A percentile compares a stretch with the other conserved stretches of the same genome.
Evolutionary conservation across 2,113 vertebrate genomes (phyloP).

Genomic region (Psittacula cyanocephala): DNA sequence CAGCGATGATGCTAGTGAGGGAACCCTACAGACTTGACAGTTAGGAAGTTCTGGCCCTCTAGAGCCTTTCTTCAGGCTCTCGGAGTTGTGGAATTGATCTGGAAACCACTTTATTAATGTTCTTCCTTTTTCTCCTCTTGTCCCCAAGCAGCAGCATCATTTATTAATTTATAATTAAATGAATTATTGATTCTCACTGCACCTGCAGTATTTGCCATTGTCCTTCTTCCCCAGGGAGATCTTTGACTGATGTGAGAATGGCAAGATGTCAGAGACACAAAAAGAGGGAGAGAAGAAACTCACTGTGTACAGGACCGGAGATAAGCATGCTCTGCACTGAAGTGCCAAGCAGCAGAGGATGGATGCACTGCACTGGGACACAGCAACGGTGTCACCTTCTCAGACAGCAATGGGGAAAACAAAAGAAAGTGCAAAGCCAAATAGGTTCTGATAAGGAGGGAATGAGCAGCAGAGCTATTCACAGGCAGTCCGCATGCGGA

Average conservation of each 20-base stretch:
- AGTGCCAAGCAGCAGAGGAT: background rate
- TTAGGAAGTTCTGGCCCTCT: slow-evolving; percentile 34
- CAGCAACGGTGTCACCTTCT: background rate
- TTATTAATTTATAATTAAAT: slow-evolving; percentile 73
- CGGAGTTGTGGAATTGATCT: slow-evolving; percentile 48
- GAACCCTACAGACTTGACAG: slow-evolving; percentile 14
- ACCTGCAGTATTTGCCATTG: slow-evolving; percentile 41
- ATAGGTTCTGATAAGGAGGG: background rate
- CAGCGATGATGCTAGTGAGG: background rate
- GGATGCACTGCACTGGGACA: background rate
- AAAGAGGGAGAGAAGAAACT: background rate
- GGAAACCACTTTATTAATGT: slow-evolving; percentile 56
- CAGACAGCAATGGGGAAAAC: background rate
- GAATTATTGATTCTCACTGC: slow-evolving; percentile 64
- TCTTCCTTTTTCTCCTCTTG: slow-evolving; percentile 47
- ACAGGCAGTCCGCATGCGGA: background rate
- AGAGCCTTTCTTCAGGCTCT: background rate
- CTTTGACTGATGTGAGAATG: slow-evolving; percentile 27
- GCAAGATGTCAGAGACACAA: background rate
- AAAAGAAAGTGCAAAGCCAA: background rate
- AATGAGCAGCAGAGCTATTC: slow-evolving; percentile 23
- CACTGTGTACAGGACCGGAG: accelerated
- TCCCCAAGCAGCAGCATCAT: slow-evolving; percentile 48
- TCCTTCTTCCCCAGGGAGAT: slow-evolving; percentile 30
- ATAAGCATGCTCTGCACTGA: background rate